Evolutionary conservation across 2,888 invertebrate species (phyloP).

Genomic region (Lacanobia oleracea): DNA sequence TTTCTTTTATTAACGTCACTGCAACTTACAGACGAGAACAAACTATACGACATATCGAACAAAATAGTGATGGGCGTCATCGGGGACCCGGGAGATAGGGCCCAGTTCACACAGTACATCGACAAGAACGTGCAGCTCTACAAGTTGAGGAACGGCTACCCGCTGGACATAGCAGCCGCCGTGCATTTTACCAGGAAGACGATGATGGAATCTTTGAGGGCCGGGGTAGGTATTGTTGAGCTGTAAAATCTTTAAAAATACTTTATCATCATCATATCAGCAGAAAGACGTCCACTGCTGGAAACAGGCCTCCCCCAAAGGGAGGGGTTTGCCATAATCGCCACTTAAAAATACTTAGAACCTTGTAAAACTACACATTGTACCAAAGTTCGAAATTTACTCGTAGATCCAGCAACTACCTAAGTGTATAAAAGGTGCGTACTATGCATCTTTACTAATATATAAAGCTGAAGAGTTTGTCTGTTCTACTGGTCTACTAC

Average conservation of each 20-base stretch:
- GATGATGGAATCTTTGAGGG: slow-evolving; percentile 96
- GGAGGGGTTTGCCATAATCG: too few species aligned
- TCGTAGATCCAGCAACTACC: too few species aligned
- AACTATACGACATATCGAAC: slow-evolving; percentile 96
- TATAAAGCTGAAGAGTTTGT: too few species aligned
- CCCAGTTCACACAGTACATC: slow-evolving; percentile 98
- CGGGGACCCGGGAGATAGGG: slow-evolving; percentile 97
- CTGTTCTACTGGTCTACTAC: too few species aligned
- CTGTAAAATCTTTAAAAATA: neutral
- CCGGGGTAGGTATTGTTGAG: slow-evolving; percentile 86
- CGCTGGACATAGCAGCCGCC: slow-evolving; percentile 95
- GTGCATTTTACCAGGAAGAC: slow-evolving; percentile 97
- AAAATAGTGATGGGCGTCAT: slow-evolving; percentile 96
- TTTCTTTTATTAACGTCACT: neutral
- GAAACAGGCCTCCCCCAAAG: too few species aligned
- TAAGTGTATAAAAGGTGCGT: too few species aligned
- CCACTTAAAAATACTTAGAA: too few species aligned
- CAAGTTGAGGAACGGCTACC: slow-evolving; percentile 98
- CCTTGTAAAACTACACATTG: too few species aligned
- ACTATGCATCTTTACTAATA: too few species aligned
- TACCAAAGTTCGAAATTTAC: too few species aligned
- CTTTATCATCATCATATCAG: too few species aligned
- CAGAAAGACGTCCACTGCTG: too few species aligned
- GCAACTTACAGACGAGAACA: slow-evolving; percentile 94
- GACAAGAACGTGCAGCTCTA: slow-evolving; percentile 98